Evolutionary conservation across 1,140 invertebrate genomes (phyloP), one percentile per base, ranked within the genome.

Genomic region (Phthorimaea operculella): DNA sequence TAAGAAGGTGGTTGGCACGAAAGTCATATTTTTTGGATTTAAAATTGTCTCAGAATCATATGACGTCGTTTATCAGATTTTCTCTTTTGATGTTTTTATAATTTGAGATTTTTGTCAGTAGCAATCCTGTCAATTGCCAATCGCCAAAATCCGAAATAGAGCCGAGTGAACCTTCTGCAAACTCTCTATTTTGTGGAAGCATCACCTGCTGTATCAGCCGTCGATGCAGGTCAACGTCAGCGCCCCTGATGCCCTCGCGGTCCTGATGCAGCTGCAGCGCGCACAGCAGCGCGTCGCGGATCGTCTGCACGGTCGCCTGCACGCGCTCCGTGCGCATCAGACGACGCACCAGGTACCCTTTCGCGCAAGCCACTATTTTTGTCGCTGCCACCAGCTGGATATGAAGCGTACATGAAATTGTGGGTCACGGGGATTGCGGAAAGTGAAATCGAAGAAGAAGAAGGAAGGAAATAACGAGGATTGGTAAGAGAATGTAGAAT

Each of bases 261-360:
- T 93, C 92, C 58, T 90, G 86, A 58, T 94, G 91, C 55, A 94
- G 80, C 71, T 92, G 90, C 42, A 94, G 80, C 59, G 93, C 91
- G 74, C 91, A 93, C 16, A 92, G 79, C 47, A 94, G 76, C 4
- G 92, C 92, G 72, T 94, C 93, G 63, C 88, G 87, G 60, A 96
- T 94, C 16, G 92, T 94, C 83, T 93, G 91, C 59, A 96, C 92
- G 12, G 95, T 87, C 36, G 87, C 85, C 74, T 94, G 91, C 3
- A 96, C 91, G 65, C 92, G 91, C 70, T 94, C 92, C 1, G 94
- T 95, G 52, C 84, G 87, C 77, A 96, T 89, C 39, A 96, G 83
- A 58, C 94, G 88, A 44, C 95, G 88, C 33, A 91, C 90, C 53
- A 96, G 83, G 76, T 90, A 96, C 2, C 95, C 95, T 71, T 90